Percentiles rank a stretch among this genome's conserved stretches.
Conservation (phyloP, 2,113 vertebrate genomes). For the Paradisaea rubra region DNA sequence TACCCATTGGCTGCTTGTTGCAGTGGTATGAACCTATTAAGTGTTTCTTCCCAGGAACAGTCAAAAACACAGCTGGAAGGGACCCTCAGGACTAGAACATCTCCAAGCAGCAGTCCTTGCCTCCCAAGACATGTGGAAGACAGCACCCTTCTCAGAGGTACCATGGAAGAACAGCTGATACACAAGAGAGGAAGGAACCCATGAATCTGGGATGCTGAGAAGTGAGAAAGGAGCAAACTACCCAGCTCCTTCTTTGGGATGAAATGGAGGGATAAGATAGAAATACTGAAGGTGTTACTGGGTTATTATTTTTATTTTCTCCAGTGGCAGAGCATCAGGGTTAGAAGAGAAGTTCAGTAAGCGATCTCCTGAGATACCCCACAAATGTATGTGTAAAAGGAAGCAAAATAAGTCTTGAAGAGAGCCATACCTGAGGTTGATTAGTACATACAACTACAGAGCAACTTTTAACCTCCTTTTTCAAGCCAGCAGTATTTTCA, state of each 20-base stretch:
- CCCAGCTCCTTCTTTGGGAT: background rate
- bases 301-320: background rate
- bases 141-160: background rate
- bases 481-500: background rate
- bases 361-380: background rate
- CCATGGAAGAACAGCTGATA: background rate
- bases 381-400: background rate
- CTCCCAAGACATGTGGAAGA: background rate
- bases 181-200: background rate
- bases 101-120: background rate
- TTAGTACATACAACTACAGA: background rate
- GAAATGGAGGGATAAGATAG: background rate
- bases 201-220: background rate
- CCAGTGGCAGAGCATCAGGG: background rate
- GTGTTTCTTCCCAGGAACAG: background rate
- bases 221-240: background rate
- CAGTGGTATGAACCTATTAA: background rate
- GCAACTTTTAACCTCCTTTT: background rate
- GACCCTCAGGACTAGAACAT: background rate
- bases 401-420: background rate
- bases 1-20: background rate
- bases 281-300: background rate
- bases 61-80: background rate
- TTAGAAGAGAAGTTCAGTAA: background rate
- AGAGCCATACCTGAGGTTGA: background rate